Percentiles rank a stretch among this genome's conserved stretches.
Evolutionary conservation across 2,113 vertebrate species (phyloP).

Genomic region (Spizaetus ornatus): DNA sequence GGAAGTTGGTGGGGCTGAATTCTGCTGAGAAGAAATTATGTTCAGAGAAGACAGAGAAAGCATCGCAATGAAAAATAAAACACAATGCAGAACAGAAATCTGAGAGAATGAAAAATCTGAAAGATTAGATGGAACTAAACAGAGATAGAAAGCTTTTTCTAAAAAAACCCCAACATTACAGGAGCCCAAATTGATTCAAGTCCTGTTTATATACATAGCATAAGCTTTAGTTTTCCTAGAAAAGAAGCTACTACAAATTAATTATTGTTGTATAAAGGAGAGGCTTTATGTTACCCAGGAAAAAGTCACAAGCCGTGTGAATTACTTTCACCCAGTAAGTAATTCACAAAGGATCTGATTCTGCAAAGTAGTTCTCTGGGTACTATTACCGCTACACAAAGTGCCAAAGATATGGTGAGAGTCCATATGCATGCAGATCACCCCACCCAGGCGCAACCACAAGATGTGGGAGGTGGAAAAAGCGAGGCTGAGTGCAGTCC

Average conservation of each 20-base stretch:
- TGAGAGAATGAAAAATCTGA: background rate
- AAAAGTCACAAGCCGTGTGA: background rate
- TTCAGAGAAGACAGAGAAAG: background rate
- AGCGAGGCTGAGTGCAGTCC: background rate
- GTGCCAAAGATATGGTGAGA: background rate
- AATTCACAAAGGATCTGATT: background rate
- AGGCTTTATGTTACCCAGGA: background rate
- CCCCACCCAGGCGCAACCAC: background rate
- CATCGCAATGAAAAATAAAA: background rate
- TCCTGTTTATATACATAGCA: background rate
- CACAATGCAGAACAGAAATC: background rate
- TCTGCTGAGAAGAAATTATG: slow-evolving; percentile 1
- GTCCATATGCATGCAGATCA: background rate
- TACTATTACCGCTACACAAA: background rate
- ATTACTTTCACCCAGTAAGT: background rate
- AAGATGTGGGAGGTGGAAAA: background rate
- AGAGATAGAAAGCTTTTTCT: background rate
- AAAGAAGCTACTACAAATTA: background rate
- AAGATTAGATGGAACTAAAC: background rate
- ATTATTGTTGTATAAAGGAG: background rate
- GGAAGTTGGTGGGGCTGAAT: background rate
- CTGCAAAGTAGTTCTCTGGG: background rate
- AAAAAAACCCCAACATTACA: background rate
- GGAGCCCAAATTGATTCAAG: background rate
- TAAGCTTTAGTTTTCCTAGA: background rate